phyloP scores from a whole-genome alignment of 2,888 invertebrate genomes.

The Bellardia pandia region DNA sequence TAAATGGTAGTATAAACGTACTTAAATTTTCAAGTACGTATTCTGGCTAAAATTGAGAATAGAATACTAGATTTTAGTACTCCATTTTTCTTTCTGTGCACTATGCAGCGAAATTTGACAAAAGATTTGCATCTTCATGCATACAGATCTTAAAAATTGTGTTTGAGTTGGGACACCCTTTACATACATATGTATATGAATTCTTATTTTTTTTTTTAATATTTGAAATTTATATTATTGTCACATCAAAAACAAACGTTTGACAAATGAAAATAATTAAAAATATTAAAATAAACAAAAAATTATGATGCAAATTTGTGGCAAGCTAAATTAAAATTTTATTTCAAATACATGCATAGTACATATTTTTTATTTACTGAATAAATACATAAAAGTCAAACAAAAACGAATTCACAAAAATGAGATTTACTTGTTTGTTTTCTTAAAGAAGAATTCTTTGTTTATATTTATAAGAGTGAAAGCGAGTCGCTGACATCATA shows the following conservation, averaged over 20 bases:
- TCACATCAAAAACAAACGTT: conserved; percentile 13
- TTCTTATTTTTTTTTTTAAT: not conserved
- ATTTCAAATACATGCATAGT: no score
- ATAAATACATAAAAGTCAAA: no score
- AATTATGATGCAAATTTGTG: not conserved
- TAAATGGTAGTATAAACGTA: no score
- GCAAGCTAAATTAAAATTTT: not conserved
- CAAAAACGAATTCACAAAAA: not conserved
- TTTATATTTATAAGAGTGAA: not conserved
- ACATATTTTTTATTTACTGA: no score
- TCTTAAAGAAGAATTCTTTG: not conserved
- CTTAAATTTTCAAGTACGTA: no score
- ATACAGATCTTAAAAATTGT: no score
- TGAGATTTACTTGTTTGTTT: not conserved
- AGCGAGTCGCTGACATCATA: not conserved
- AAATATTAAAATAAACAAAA: conserved; percentile 19
- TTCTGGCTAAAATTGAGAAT: no score
- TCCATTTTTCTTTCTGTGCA: no score
- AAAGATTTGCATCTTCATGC: no score
- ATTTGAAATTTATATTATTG: conserved; percentile 12
- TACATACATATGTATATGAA: not conserved
- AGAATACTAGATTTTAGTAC: no score
- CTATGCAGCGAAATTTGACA: no score
- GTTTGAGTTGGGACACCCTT: no score
- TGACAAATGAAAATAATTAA: not conserved